phyloP scores from a whole-genome alignment of 64 coral and sea anemone genomes.

The Montipora efflorescens region DNA sequence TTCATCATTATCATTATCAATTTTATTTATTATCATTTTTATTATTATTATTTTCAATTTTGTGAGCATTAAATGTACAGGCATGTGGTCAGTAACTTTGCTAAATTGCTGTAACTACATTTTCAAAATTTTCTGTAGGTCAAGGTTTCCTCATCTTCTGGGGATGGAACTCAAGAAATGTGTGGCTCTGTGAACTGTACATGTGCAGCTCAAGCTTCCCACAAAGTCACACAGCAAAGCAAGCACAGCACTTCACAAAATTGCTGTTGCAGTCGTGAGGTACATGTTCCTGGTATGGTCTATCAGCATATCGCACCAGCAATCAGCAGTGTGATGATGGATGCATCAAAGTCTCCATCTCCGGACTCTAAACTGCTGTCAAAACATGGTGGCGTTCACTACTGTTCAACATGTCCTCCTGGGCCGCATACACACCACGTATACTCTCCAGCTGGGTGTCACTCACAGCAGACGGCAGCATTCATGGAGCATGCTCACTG shows the following conservation, averaged over 20 bases:
- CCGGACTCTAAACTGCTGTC: slow-evolving; percentile 59
- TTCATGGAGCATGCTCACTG: slow-evolving; percentile 93
- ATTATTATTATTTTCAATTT: too few relatives aligned
- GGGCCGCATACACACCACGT: slow-evolving; percentile 87
- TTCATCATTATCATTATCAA: too few relatives aligned
- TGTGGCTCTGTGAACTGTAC: slow-evolving; percentile 31
- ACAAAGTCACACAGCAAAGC: slow-evolving; percentile 37
- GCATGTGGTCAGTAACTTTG: too few relatives aligned
- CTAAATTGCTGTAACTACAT: too few relatives aligned
- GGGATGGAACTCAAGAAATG: slow-evolving; percentile 34
- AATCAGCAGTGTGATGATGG: slow-evolving; percentile 62
- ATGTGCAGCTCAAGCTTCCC: slow-evolving; percentile 22
- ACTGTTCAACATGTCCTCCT: slow-evolving; percentile 85
- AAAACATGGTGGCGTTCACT: slow-evolving; percentile 61
- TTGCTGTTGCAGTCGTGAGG: slow-evolving; percentile 79
- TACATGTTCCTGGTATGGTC: slow-evolving; percentile 63
- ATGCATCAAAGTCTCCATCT: slow-evolving; percentile 26
- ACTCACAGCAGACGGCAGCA: slow-evolving; percentile 68
- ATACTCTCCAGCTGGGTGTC: slow-evolving; percentile 81
- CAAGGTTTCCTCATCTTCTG: not conserved
- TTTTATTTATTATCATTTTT: too few relatives aligned
- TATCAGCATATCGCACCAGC: slow-evolving; percentile 77
- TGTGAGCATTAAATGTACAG: too few relatives aligned
- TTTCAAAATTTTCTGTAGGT: not conserved
- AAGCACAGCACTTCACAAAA: slow-evolving; percentile 51